These are phyloP conservation scores for Aporrectodea caliginosa DNA, from an alignment of 1,140 invertebrate species.

Conservation along the genomic window DNA sequence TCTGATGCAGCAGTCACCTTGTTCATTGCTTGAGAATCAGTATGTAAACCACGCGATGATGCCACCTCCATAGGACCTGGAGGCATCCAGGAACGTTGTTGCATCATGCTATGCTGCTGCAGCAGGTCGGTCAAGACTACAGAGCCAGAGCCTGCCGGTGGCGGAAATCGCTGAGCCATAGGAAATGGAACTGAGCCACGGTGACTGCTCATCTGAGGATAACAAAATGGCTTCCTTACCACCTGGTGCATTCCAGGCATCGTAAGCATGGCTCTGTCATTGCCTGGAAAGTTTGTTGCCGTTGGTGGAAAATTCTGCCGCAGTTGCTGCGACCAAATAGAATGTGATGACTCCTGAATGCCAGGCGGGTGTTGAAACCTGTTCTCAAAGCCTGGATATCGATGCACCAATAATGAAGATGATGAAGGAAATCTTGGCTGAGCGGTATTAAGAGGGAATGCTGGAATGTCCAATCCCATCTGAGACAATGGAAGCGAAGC, in stretches of 20 bases:
- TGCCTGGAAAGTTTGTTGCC: not conserved
- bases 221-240: not conserved
- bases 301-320: not conserved
- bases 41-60: not conserved
- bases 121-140: not conserved
- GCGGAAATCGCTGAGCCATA: not conserved
- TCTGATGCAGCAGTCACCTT: not conserved
- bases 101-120: not conserved
- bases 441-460: too few relatives aligned
- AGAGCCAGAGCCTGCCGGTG: not conserved
- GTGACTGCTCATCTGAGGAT: not conserved
- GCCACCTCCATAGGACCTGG: not conserved
- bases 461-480: too few relatives aligned
- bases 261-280: not conserved
- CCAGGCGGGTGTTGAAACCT: not conserved
- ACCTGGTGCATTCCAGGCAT: not conserved
- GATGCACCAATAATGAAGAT: not conserved
- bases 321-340: not conserved
- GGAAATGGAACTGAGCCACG: not conserved
- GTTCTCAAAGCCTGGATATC: not conserved
- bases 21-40: not conserved
- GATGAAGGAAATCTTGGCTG: too few relatives aligned
- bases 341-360: not conserved
- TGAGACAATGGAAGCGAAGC: not conserved
- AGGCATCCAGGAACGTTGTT: not conserved